Evolutionary conservation across 2,888 invertebrate genomes (phyloP), one percentile per base, ranked within the genome.

Genomic region (Ceraclea dissimilis): DNA sequence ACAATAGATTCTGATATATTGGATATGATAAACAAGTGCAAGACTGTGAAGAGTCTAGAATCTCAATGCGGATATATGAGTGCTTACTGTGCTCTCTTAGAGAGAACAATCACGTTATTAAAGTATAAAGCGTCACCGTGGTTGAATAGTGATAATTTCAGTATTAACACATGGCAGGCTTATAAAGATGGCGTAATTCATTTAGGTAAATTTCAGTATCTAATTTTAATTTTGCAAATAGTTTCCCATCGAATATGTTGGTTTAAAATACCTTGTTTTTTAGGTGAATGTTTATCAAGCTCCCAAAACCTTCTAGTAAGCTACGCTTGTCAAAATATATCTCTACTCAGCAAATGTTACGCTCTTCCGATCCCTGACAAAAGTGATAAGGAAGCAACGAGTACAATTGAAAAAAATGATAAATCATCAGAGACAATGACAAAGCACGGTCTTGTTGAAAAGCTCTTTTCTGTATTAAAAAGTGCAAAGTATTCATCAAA

Each of bases 51-150:
- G 72, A 81, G 74, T 57, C 69, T 90, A 57, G 90, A 90, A 69
- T 72, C 80, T 2, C 90, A 90, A 66, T 90, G 92, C 64, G 93
- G 93, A 0, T 85, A 86, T 57, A 68, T 91, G 55, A 68, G 88
- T 49, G 86, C 86, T 8, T 72, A 90, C 49, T 84, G 88, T 8
- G 82, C 85, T 69, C 76, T 85, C 61, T 79, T 89, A 57, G 88
- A 88, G 68, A 72, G 85, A 48, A 84, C 82, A 67, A 76, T 88
- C 39, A 75, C 75, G 39, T 65, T 76, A 53, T 70, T 75, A 52
- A 76, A 74, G 61, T 69, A 65, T 43, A 59, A 58, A 13, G 70
- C 69, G 1, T 43, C 51, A 16, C 20, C 17, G 1, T 72, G 71
- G 26, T 52, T 60, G 64, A 75, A 73, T 1, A 74, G 73, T 1